A percentile compares a stretch with the other conserved stretches of the same genome.
Evolutionary conservation across 2,797 vertebrate species (phyloP).

Genomic region (Clarias fuscus): DNA sequence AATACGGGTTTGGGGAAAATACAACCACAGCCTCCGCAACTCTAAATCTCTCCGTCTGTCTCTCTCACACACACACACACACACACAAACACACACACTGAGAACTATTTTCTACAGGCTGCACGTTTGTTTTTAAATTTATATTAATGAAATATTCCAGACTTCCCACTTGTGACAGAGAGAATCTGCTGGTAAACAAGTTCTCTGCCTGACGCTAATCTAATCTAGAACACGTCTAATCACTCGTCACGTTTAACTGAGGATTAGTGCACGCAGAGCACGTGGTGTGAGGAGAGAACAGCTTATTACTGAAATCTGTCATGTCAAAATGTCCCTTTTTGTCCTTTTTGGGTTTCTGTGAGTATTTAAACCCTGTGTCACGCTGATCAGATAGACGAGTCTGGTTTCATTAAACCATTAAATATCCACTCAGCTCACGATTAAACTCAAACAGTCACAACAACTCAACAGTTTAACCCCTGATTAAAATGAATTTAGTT

Average conservation of each 20-base stretch:
- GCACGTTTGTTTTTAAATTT: background rate
- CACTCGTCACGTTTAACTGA: background rate
- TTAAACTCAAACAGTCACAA: too few species aligned
- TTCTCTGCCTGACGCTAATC: background rate
- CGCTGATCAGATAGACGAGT: background rate
- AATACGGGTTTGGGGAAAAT: conserved; percentile 22
- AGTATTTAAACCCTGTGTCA: background rate
- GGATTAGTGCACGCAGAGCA: background rate
- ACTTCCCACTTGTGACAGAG: background rate
- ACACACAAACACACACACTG: background rate
- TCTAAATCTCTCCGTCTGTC: background rate
- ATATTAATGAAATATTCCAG: background rate
- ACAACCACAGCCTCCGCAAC: conserved; percentile 14
- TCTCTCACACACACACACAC: conserved; percentile 1
- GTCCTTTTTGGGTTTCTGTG: background rate
- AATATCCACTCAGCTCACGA: too few species aligned
- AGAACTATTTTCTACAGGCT: background rate
- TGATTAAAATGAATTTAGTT: too few species aligned
- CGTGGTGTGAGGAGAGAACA: background rate
- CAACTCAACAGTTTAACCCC: too few species aligned
- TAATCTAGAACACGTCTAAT: background rate
- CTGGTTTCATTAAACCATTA: background rate
- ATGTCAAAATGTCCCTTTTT: background rate
- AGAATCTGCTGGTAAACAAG: background rate
- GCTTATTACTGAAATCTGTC: background rate